phyloP scores from a whole-genome alignment of 2,797 vertebrate genomes.

The Alca torda region DNA sequence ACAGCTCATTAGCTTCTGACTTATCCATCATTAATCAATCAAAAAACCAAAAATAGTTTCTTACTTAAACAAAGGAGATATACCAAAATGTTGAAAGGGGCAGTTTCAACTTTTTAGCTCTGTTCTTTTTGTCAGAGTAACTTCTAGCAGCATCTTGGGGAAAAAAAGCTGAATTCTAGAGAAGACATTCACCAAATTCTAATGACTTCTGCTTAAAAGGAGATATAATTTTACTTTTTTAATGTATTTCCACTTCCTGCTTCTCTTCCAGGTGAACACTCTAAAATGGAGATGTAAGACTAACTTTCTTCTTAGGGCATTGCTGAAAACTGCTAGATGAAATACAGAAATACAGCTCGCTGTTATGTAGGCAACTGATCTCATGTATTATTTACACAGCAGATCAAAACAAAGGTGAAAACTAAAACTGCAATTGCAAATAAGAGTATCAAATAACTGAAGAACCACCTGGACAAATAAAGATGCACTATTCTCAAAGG shows the following conservation, averaged over 20 bases:
- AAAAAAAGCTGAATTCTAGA: neutral
- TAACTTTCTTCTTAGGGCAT: neutral
- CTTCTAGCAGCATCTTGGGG: neutral
- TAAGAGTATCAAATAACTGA: neutral
- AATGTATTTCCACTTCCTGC: neutral
- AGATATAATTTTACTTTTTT: neutral
- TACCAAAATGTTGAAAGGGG: neutral
- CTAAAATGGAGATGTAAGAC: neutral
- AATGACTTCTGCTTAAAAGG: neutral
- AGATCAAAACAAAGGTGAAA: slow-evolving; percentile 5
- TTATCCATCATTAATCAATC: neutral
- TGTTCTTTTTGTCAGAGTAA: neutral
- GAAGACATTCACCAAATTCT: neutral
- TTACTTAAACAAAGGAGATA: neutral
- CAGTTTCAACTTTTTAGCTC: neutral
- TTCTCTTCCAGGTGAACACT: neutral
- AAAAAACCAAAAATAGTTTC: neutral
- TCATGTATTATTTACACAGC: neutral
- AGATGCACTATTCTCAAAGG: neutral
- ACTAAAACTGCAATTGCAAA: neutral
- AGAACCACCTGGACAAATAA: neutral
- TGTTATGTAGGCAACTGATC: neutral
- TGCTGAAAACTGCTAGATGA: neutral
- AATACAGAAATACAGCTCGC: neutral
- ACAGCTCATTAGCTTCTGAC: neutral